A percentile compares a stretch with the other conserved stretches of the same genome.
Evolutionary conservation across 1,140 invertebrate species (phyloP).

Genomic region (Tetragnatha versicolor): DNA sequence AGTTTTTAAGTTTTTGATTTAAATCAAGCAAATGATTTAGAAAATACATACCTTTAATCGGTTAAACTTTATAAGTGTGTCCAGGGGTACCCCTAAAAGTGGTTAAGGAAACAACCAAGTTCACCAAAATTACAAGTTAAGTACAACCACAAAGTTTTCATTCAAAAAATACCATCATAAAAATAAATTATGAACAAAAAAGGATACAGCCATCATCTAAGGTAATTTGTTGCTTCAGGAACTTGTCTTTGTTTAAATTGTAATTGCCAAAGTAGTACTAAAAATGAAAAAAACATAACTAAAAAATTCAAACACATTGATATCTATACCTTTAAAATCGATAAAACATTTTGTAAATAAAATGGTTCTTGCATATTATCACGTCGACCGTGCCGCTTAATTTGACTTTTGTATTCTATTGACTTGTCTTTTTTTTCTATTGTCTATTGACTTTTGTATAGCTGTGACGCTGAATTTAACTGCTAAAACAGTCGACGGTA

Average conservation of each 20-base stretch:
- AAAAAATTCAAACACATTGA: neutral
- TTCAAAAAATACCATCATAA: neutral
- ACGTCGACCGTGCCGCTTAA: neutral
- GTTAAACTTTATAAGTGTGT: conserved; percentile 87
- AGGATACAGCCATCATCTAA: conserved; percentile 83
- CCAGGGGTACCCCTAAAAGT: conserved; percentile 75
- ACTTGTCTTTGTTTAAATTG: conserved; percentile 89
- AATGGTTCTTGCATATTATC: neutral
- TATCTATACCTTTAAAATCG: neutral
- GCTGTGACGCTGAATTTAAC: no score
- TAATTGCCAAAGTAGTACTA: conserved; percentile 85
- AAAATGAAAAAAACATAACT: conserved; percentile 59
- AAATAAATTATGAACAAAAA: conserved; percentile 37
- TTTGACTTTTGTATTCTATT: neutral
- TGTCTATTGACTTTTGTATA: no score
- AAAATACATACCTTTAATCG: conserved; percentile 70
- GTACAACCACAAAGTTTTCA: neutral
- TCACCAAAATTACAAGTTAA: conserved; percentile 1
- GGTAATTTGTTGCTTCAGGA: conserved; percentile 82
- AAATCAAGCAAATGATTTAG: neutral
- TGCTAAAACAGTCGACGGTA: no score
- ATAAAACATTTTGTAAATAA: neutral
- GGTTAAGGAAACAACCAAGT: conserved; percentile 30
- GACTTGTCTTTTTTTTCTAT: no score
- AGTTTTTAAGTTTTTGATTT: neutral